Conservation (phyloP, 2,113 vertebrate genomes). For the Seriola quinqueradiata region DNA sequence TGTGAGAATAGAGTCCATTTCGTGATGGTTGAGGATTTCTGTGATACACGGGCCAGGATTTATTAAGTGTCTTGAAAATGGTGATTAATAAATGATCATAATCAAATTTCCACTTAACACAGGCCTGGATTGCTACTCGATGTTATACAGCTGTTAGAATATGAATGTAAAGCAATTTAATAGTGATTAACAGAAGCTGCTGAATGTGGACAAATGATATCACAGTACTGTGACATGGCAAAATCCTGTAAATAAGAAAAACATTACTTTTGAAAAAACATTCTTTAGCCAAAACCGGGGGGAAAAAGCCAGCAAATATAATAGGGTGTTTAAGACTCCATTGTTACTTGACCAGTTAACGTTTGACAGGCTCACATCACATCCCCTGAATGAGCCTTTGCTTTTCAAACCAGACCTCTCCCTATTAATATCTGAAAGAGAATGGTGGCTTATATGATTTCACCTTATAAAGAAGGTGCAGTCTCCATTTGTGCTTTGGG, state of each 20-base stretch:
- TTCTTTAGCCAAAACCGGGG: not conserved
- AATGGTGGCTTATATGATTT: not conserved
- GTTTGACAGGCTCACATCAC: not conserved
- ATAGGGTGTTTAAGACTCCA: not conserved
- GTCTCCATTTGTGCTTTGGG: not conserved
- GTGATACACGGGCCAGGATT: not conserved
- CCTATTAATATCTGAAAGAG: not conserved
- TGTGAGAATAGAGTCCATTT: not conserved
- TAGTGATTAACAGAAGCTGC: not conserved
- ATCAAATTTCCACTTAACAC: not conserved
- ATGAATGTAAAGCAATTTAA: not conserved
- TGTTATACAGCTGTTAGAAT: not conserved
- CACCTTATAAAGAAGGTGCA: not conserved
- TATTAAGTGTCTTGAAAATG: conserved; percentile 14
- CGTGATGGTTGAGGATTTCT: not conserved
- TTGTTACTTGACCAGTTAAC: not conserved
- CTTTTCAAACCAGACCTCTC: conserved; percentile 13
- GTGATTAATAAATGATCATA: conserved; percentile 2
- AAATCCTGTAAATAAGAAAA: not conserved
- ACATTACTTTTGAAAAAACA: not conserved
- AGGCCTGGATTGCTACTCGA: not conserved
- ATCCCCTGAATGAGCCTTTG: conserved; percentile 13
- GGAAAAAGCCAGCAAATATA: not conserved
- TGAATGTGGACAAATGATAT: not conserved
- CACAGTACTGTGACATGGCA: not conserved